A percentile compares a stretch with the other conserved stretches of the same genome.
Conservation (phyloP, 2,888 invertebrate species). For the Rhamnusium bicolor region DNA sequence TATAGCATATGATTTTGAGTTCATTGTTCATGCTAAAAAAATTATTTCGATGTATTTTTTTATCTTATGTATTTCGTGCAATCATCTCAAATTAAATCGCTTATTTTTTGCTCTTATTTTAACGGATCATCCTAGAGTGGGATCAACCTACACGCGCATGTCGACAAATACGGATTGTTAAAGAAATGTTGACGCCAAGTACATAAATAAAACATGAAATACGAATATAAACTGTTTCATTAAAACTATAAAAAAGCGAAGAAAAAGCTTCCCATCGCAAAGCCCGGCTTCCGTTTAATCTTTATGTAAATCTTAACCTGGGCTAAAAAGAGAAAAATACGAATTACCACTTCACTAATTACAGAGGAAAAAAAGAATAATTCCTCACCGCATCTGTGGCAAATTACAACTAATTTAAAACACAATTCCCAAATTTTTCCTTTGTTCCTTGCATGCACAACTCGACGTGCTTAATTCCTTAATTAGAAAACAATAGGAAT, state of each 20-base stretch:
- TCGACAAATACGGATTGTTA: no score
- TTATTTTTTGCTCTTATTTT: no score
- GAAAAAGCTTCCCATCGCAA: not conserved
- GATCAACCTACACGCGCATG: no score
- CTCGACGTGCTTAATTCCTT: not conserved
- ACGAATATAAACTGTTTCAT: not conserved
- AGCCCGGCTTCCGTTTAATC: not conserved
- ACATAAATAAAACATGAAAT: not conserved
- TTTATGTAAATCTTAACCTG: not conserved
- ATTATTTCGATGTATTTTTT: no score
- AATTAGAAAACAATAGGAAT: slow-evolving; percentile 3
- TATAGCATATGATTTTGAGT: no score
- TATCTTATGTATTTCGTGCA: no score
- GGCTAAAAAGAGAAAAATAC: not conserved
- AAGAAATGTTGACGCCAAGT: not conserved
- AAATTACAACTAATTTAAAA: not conserved
- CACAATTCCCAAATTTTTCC: slow-evolving; percentile 1
- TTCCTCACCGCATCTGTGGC: not conserved
- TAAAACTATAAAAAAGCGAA: not conserved
- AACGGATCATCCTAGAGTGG: no score
- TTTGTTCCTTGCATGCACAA: not conserved
- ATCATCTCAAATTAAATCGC: no score
- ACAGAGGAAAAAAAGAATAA: not conserved
- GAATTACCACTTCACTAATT: slow-evolving; percentile 3
- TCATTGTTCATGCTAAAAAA: no score